Evolutionary conservation across 1,140 invertebrate genomes (phyloP).

Genomic region (Wiebesia pumilae): DNA sequence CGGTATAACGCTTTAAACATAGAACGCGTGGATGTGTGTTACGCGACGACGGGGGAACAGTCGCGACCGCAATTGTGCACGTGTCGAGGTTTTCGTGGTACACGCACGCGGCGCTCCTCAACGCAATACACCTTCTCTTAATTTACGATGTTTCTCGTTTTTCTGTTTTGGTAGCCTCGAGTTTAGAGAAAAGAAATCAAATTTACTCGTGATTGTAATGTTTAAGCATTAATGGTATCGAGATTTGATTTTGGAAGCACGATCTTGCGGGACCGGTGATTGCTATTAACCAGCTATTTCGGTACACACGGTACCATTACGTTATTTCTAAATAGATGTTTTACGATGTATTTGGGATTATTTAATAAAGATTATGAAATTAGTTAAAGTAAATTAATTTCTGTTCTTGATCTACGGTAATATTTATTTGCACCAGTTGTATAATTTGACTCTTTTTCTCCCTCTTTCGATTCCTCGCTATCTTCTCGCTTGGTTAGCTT

Average conservation of each 20-base stretch:
- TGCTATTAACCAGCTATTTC: background rate
- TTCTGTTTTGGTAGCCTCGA: background rate
- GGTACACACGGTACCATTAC: background rate
- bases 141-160: background rate
- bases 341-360: background rate
- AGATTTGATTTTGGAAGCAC: background rate
- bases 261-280: too few species aligned
- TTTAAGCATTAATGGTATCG: background rate
- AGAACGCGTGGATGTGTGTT: conserved; percentile 54
- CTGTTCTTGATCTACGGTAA: background rate
- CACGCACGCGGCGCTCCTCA: background rate
- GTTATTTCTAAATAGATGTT: background rate
- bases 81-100: conserved; percentile 52
- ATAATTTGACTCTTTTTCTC: background rate
- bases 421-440: background rate
- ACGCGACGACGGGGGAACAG: conserved; percentile 44
- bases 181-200: background rate
- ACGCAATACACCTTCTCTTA: background rate
- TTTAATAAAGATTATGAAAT: background rate
- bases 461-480: background rate
- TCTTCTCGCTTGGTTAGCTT: background rate
- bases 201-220: background rate
- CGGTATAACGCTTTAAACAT: conserved; percentile 28
- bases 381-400: background rate
- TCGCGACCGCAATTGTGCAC: conserved; percentile 56